phyloP scores from a whole-genome alignment of 2,888 invertebrate species.

The Griposia aprilina region DNA sequence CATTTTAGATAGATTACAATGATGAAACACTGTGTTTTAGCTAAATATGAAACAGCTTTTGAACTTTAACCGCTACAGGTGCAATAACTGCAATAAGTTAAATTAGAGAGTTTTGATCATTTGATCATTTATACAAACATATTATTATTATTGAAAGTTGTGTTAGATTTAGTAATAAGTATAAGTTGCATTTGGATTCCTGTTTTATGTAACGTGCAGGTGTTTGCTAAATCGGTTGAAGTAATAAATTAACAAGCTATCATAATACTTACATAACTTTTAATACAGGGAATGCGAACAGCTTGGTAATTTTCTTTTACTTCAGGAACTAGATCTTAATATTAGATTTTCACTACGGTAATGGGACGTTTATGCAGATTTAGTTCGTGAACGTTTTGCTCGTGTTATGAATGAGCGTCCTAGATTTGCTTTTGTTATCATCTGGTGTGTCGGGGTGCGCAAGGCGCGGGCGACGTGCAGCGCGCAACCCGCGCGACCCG shows the following conservation, averaged over 20 bases:
- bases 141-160: slow-evolving; percentile 9
- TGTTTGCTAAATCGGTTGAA: slow-evolving; percentile 32
- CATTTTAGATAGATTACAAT: slow-evolving; percentile 69
- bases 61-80: slow-evolving; percentile 65
- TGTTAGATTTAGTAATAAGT: slow-evolving; percentile 16
- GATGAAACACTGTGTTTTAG: slow-evolving; percentile 67
- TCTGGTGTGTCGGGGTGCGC: slow-evolving; percentile 72
- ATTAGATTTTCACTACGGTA: slow-evolving; percentile 79
- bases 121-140: background rate
- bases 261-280: slow-evolving; percentile 48
- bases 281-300: slow-evolving; percentile 50
- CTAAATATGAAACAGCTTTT: slow-evolving; percentile 62
- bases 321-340: slow-evolving; percentile 75
- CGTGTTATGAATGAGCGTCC: slow-evolving; percentile 85
- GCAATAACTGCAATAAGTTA: slow-evolving; percentile 29
- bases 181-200: slow-evolving; percentile 26
- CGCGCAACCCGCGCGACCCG: slow-evolving; percentile 29
- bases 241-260: slow-evolving; percentile 29
- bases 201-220: slow-evolving; percentile 27
- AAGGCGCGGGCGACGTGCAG: slow-evolving; percentile 22
- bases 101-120: slow-evolving; percentile 29
- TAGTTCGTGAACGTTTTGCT: slow-evolving; percentile 81
- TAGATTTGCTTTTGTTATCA: slow-evolving; percentile 84
- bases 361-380: slow-evolving; percentile 87
- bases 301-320: slow-evolving; percentile 70